Evolutionary conservation across 1,140 invertebrate species (phyloP).

Genomic region (Hyles vespertilio): DNA sequence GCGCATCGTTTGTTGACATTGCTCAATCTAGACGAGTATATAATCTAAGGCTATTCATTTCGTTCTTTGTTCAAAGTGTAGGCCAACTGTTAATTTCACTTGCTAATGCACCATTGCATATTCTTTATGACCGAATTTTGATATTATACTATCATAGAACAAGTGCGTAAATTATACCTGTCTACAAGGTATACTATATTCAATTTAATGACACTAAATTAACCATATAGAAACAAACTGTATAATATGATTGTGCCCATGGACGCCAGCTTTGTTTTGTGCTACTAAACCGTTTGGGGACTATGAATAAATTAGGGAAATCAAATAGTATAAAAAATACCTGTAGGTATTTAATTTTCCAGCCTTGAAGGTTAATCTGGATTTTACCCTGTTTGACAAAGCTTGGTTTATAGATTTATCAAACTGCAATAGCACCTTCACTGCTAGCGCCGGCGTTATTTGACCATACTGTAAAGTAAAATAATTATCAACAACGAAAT

Average conservation of each 20-base stretch:
- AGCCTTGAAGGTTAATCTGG: conserved; percentile 95
- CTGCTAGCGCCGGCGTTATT: conserved; percentile 93
- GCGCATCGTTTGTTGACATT: too few relatives aligned
- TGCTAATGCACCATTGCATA: too few relatives aligned
- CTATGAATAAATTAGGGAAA: neutral
- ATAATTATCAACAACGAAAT: conserved; percentile 9
- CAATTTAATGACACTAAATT: neutral
- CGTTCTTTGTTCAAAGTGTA: too few relatives aligned
- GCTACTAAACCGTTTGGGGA: neutral
- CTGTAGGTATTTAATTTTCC: conserved; percentile 98
- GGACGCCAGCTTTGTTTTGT: neutral
- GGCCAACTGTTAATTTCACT: too few relatives aligned
- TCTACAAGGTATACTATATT: too few relatives aligned
- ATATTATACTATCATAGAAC: too few relatives aligned
- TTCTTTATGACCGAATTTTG: too few relatives aligned
- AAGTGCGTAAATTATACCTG: too few relatives aligned
- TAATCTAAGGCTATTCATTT: too few relatives aligned
- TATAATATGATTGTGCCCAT: neutral
- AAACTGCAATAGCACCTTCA: conserved; percentile 96
- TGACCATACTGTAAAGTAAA: conserved; percentile 90
- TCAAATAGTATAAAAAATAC: conserved; percentile 26
- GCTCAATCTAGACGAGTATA: too few relatives aligned
- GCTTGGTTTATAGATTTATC: conserved; percentile 98
- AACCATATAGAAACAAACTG: neutral
- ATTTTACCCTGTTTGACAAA: conserved; percentile 93